Evolutionary conservation across 2,888 invertebrate genomes (phyloP).

Genomic region (Ophion ventricosus): DNA sequence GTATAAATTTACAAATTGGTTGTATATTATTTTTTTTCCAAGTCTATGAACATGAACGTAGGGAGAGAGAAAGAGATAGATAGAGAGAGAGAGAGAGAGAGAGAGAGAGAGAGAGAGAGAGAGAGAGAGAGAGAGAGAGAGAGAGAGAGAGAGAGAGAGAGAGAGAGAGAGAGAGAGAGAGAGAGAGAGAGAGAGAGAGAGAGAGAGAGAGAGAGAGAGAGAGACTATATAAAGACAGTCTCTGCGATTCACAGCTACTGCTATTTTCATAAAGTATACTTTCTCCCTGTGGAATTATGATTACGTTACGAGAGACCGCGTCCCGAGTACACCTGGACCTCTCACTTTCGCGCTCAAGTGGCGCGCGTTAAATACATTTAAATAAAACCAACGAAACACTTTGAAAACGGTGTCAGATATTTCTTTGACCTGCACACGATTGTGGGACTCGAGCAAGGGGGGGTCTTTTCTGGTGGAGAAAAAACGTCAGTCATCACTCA

Average conservation of each 20-base stretch:
- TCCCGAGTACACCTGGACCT: conserved; percentile 43
- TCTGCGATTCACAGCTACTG: conserved; percentile 36
- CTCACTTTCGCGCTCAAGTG: conserved; percentile 56
- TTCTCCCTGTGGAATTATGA: conserved; percentile 56
- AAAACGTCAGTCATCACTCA: neutral
- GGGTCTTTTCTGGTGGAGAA: conserved; percentile 1
- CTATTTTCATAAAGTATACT: conserved; percentile 51
- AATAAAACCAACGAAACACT: conserved; percentile 16
- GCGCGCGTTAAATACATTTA: conserved; percentile 12
- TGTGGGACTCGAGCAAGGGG: neutral
- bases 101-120: conserved; percentile 25
- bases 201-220: conserved; percentile 9
- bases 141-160: conserved; percentile 2
- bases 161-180: conserved; percentile 25
- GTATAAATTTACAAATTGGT: conserved; percentile 5
- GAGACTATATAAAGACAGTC: conserved; percentile 22
- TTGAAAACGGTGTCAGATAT: conserved; percentile 24
- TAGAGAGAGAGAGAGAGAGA: neutral
- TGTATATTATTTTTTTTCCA: conserved; percentile 12
- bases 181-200: conserved; percentile 15
- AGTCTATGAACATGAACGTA: no score
- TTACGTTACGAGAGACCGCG: conserved; percentile 53
- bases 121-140: conserved; percentile 16
- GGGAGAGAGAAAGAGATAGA: conserved; percentile 14
- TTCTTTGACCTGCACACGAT: conserved; percentile 4